These are phyloP conservation scores for Liopterus haemorrhoidalis DNA, from an alignment of 2,888 invertebrate genomes.

Conservation along the genomic window DNA sequence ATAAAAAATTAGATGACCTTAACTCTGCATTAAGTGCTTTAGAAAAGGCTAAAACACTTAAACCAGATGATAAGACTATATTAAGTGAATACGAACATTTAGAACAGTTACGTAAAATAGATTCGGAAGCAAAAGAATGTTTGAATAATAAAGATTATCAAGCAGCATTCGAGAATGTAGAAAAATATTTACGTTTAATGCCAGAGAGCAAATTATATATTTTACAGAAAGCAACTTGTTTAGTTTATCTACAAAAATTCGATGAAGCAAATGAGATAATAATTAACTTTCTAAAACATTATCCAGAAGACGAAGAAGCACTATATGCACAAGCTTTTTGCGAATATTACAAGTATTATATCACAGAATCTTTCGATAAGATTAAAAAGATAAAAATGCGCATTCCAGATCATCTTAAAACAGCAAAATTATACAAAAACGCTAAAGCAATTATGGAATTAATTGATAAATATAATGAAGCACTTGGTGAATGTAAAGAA, in stretches of 20 bases:
- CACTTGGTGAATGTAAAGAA: slow-evolving; percentile 5
- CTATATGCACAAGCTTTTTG: slow-evolving; percentile 79
- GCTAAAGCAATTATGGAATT: slow-evolving; percentile 72
- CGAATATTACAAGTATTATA: slow-evolving; percentile 70
- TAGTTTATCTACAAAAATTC: slow-evolving; percentile 70
- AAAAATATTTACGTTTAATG: slow-evolving; percentile 5
- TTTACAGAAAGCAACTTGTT: slow-evolving; percentile 73
- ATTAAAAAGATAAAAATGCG: slow-evolving; percentile 78
- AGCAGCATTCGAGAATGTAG: slow-evolving; percentile 9
- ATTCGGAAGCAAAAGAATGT: neutral
- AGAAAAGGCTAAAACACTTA: slow-evolving; percentile 7
- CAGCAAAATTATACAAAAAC: slow-evolving; percentile 72
- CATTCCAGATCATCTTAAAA: slow-evolving; percentile 79
- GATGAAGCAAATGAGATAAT: slow-evolving; percentile 80
- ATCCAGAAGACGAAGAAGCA: slow-evolving; percentile 75
- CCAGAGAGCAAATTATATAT: slow-evolving; percentile 7
- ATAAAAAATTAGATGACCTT: slow-evolving; percentile 53
- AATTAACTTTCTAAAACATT: slow-evolving; percentile 68
- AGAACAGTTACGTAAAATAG: slow-evolving; percentile 1
- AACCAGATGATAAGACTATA: slow-evolving; percentile 6
- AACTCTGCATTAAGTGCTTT: slow-evolving; percentile 13
- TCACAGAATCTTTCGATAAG: slow-evolving; percentile 76
- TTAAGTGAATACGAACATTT: neutral
- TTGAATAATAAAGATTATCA: slow-evolving; percentile 11
- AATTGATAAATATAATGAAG: slow-evolving; percentile 63